phyloP scores from a whole-genome alignment of 2,797 vertebrate genomes.

The Dryobates pubescens region DNA sequence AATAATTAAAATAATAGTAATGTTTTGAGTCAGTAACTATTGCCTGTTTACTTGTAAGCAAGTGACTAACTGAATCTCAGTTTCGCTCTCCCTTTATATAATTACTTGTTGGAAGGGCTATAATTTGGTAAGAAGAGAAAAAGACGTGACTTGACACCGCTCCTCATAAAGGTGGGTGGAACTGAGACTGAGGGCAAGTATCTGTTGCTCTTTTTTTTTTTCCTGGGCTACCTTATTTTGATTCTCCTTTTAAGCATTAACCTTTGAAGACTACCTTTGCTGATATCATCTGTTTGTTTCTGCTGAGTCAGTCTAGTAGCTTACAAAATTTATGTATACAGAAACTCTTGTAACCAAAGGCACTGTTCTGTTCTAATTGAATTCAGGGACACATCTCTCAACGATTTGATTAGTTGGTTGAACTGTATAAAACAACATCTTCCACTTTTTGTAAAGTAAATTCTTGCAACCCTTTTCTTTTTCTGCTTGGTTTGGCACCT shows the following conservation, averaged over 20 bases:
- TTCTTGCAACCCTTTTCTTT: slow-evolving; percentile 49
- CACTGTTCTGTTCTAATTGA: slow-evolving; percentile 66
- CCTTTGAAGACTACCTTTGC: slow-evolving; percentile 72
- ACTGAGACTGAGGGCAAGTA: slow-evolving; percentile 60
- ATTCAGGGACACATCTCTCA: slow-evolving; percentile 47
- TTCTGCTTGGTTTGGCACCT: slow-evolving; percentile 52
- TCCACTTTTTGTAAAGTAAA: slow-evolving; percentile 1
- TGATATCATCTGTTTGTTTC: slow-evolving; percentile 72
- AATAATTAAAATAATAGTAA: slow-evolving; percentile 43
- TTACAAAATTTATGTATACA: slow-evolving; percentile 58
- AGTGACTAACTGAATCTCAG: slow-evolving; percentile 37
- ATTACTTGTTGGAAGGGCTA: slow-evolving; percentile 52
- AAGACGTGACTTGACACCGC: slow-evolving; percentile 43
- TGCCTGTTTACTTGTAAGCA: slow-evolving; percentile 62
- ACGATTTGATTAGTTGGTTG: slow-evolving; percentile 43
- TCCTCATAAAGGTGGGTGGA: slow-evolving; percentile 55
- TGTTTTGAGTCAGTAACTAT: slow-evolving; percentile 10
- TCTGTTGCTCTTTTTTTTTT: slow-evolving; percentile 37
- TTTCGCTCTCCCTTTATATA: slow-evolving; percentile 31
- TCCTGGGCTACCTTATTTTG: slow-evolving; percentile 60
- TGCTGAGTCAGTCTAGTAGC: slow-evolving; percentile 66
- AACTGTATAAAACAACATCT: slow-evolving; percentile 29
- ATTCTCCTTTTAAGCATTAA: slow-evolving; percentile 57
- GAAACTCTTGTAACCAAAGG: slow-evolving; percentile 70
- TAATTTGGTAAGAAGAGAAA: slow-evolving; percentile 61